Evolutionary conservation across 2,797 vertebrate genomes (phyloP).

Genomic region (Hippopotamyrus pictus): DNA sequence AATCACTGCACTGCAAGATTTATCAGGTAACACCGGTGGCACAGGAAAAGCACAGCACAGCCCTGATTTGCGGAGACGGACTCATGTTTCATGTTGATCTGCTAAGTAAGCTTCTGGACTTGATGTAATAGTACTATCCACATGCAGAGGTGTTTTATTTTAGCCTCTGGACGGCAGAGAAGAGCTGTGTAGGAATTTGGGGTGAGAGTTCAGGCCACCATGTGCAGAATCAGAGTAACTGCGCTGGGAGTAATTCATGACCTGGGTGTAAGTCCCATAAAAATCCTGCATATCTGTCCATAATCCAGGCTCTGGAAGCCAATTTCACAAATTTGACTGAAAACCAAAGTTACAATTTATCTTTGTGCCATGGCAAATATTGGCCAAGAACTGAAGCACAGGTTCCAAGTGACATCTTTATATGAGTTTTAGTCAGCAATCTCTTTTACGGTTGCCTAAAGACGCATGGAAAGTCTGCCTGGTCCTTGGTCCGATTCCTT

Average conservation of each 20-base stretch:
- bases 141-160: not conserved
- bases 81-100: not conserved
- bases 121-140: not conserved
- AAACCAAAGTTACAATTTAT: not conserved
- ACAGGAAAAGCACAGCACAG: not conserved
- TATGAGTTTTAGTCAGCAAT: not conserved
- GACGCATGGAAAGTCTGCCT: not conserved
- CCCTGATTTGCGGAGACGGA: not conserved
- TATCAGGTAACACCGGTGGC: not conserved
- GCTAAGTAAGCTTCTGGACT: not conserved
- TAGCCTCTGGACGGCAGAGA: not conserved
- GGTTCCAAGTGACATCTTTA: not conserved
- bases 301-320: not conserved
- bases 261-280: not conserved
- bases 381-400: not conserved
- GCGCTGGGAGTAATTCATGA: not conserved
- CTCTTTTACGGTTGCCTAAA: not conserved
- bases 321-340: not conserved
- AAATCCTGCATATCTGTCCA: not conserved
- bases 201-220: not conserved
- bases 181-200: not conserved
- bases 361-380: not conserved
- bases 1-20: not conserved
- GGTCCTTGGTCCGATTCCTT: not conserved
- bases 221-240: not conserved